Conservation (phyloP, 2,888 invertebrate genomes). For the Drosophila tanythrix region DNA sequence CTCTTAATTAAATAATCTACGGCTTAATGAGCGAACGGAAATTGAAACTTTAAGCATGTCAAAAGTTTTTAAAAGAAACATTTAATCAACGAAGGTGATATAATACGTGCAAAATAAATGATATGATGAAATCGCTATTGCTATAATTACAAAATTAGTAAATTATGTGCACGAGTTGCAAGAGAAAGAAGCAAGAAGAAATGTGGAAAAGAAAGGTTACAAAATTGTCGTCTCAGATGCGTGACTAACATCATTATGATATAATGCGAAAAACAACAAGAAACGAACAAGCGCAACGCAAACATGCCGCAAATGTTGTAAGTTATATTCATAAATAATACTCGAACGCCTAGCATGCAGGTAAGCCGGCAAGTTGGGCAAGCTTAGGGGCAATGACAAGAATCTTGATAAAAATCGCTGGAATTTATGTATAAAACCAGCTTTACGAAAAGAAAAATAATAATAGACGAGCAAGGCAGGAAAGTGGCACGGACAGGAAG, state of each 20-base stretch:
- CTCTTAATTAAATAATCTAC: constrained; percentile 39
- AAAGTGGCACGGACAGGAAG: neutral
- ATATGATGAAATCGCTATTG: constrained; percentile 12
- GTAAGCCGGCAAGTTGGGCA: constrained; percentile 28
- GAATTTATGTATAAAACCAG: constrained; percentile 30
- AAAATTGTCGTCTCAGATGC: constrained; percentile 54
- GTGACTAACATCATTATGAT: constrained; percentile 68
- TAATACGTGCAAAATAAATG: constrained; percentile 48
- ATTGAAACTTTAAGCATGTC: constrained; percentile 53
- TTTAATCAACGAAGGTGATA: constrained; percentile 53
- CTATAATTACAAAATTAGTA: neutral
- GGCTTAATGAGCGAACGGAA: constrained; percentile 67
- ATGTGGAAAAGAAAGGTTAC: constrained; percentile 25
- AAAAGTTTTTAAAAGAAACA: constrained; percentile 35
- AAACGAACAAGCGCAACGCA: constrained; percentile 2
- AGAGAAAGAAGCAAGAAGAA: neutral
- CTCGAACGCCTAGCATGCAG: constrained; percentile 6
- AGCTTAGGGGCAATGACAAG: constrained; percentile 20
- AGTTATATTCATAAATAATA: constrained; percentile 46
- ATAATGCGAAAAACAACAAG: constrained; percentile 43
- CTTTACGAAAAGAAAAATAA: constrained; percentile 5
- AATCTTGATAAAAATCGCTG: constrained; percentile 34
- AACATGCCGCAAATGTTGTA: constrained; percentile 43
- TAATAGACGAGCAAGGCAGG: neutral
- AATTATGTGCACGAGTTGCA: constrained; percentile 29